A percentile compares a stretch with the other conserved stretches of the same genome.
phyloP scores from a whole-genome alignment of 2,888 invertebrate species.

The Nowickia ferox region DNA sequence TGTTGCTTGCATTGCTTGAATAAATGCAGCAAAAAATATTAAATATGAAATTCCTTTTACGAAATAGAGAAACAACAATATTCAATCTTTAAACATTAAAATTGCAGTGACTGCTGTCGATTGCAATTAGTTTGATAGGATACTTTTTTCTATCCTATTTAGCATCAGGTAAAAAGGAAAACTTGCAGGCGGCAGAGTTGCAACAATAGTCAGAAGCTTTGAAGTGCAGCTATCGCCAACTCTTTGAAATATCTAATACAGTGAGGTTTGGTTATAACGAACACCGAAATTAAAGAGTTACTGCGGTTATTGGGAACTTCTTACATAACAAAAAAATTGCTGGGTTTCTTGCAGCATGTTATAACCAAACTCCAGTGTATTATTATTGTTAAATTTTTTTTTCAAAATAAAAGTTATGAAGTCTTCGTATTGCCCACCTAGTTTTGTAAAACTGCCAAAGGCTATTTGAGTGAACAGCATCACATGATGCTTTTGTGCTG shows the following conservation, averaged over 20 bases:
- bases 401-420: constrained; percentile 22
- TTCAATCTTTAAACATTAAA: constrained; percentile 52
- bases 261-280: too few species aligned
- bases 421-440: constrained; percentile 25
- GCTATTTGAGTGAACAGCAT: constrained; percentile 61
- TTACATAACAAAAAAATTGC: too few species aligned
- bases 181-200: background rate
- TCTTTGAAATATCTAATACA: constrained; percentile 21
- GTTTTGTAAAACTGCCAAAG: constrained; percentile 39
- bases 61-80: constrained; percentile 6
- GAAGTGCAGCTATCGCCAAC: constrained; percentile 31
- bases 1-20: constrained; percentile 3
- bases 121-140: constrained; percentile 48
- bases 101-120: constrained; percentile 53
- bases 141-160: background rate
- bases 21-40: constrained; percentile 10
- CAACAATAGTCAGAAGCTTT: background rate
- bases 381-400: background rate
- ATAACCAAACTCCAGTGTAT: too few species aligned
- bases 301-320: too few species aligned
- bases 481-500: constrained; percentile 2
- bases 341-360: too few species aligned
- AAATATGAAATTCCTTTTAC: background rate
- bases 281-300: too few species aligned
- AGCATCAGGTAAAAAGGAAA: background rate